Evolutionary conservation across 1,140 invertebrate species (phyloP).

Genomic region (Sycophaga agraensis): DNA sequence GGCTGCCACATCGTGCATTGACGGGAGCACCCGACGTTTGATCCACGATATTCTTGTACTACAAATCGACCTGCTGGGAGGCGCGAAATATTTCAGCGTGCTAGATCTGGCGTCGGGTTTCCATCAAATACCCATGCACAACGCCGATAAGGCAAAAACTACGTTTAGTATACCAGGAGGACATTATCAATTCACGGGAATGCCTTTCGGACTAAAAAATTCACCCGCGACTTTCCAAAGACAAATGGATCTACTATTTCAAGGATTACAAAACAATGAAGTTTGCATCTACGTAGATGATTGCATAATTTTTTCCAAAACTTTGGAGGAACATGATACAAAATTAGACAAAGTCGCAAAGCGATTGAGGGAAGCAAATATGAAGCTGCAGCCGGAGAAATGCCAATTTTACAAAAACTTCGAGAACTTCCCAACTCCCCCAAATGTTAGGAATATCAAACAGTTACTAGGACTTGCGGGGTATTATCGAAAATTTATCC

Average conservation of each 20-base stretch:
- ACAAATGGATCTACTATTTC: no score
- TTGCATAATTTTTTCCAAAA: background rate
- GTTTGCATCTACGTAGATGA: slow-evolving; percentile 8
- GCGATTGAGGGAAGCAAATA: no score
- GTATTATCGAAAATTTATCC: no score
- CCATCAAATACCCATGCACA: background rate
- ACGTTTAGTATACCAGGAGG: background rate
- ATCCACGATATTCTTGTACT: background rate
- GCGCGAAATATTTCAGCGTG: background rate
- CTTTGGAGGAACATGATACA: background rate
- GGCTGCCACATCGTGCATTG: no score
- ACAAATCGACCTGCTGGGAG: background rate
- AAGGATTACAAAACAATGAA: background rate
- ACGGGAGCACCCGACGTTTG: no score
- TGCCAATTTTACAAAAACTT: background rate
- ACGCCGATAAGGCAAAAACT: background rate
- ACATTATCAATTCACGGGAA: background rate
- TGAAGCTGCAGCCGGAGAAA: background rate
- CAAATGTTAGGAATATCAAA: background rate
- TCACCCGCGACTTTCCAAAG: background rate
- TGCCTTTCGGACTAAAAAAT: background rate
- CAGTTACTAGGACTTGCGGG: no score
- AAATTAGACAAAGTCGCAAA: background rate
- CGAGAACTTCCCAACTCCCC: background rate
- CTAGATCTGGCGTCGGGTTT: background rate